Conservation (phyloP, 2,888 invertebrate genomes). For the Ornithoptera alexandrae region DNA sequence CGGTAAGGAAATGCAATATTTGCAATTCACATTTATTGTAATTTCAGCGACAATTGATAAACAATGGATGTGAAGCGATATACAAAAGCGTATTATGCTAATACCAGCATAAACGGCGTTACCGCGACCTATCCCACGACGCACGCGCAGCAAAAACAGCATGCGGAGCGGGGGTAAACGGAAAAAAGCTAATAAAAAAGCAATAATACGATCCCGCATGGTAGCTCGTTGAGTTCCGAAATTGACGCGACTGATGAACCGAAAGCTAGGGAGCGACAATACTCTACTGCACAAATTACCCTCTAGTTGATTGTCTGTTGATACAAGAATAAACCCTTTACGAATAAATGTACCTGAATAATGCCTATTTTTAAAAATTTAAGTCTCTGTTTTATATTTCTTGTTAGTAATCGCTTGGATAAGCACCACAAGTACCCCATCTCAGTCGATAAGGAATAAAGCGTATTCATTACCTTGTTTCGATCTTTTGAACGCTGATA, state of each 20-base stretch:
- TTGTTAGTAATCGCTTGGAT: not conserved
- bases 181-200: constrained; percentile 78
- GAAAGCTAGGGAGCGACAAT: constrained; percentile 55
- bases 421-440: not conserved
- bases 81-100: constrained; percentile 72
- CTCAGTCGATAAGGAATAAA: too few relatives aligned
- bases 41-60: constrained; percentile 56
- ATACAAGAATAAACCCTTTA: constrained; percentile 24
- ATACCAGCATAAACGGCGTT: constrained; percentile 75
- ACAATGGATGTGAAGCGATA: constrained; percentile 51
- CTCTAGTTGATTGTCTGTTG: constrained; percentile 26
- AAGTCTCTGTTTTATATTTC: not conserved
- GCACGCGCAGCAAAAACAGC: constrained; percentile 71
- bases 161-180: constrained; percentile 61
- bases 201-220: constrained; percentile 79
- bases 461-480: too few relatives aligned
- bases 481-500: too few relatives aligned
- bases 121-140: constrained; percentile 75
- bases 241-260: constrained; percentile 75
- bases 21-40: constrained; percentile 45
- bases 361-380: constrained; percentile 7
- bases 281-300: constrained; percentile 34
- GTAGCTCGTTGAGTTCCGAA: constrained; percentile 70
- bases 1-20: constrained; percentile 34
- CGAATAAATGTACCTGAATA: constrained; percentile 9